Conservation (phyloP, 2,888 invertebrate species). For the Altica lythri region DNA sequence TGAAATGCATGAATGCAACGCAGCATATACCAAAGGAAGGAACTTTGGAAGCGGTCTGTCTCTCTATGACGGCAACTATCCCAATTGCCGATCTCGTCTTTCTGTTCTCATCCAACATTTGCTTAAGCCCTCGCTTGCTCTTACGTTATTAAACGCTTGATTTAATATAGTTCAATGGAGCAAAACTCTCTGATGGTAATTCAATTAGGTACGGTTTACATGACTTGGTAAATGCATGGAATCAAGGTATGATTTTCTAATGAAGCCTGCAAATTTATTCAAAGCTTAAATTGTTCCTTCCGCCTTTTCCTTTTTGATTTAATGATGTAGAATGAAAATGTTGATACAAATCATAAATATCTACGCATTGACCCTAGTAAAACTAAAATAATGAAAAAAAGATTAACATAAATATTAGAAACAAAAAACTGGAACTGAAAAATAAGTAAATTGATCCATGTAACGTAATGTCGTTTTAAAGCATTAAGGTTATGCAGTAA, state of each 20-base stretch:
- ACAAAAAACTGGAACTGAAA: no score
- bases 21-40: neutral
- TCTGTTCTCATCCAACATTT: neutral
- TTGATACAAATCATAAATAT: neutral
- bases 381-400: no score
- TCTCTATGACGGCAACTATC: neutral
- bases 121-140: constrained; percentile 12
- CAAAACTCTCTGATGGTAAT: constrained; percentile 25
- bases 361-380: no score
- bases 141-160: constrained; percentile 24
- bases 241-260: constrained; percentile 24
- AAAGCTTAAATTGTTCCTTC: constrained; percentile 7
- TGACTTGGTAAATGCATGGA: constrained; percentile 24
- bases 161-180: constrained; percentile 23
- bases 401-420: no score
- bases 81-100: constrained; percentile 2
- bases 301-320: constrained; percentile 1
- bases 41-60: no score
- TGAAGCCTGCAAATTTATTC: constrained; percentile 24
- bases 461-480: no score
- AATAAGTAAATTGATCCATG: no score
- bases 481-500: no score
- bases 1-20: constrained; percentile 9
- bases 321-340: neutral
- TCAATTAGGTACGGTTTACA: constrained; percentile 27